phyloP scores from a whole-genome alignment of 2,113 vertebrate species.

The Telmatochromis sp. region DNA sequence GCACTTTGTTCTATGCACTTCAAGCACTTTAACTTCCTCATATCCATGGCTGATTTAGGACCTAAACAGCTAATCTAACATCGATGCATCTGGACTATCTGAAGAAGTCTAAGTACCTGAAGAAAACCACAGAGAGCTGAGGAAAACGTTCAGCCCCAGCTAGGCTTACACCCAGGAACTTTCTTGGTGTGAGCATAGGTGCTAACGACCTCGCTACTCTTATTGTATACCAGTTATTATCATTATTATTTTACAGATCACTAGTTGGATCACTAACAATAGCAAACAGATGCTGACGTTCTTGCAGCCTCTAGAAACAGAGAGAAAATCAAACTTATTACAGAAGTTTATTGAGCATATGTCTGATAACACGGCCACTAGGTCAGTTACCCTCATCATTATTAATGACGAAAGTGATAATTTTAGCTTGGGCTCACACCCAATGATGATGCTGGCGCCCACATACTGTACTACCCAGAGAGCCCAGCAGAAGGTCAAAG shows the following conservation, averaged over 20 bases:
- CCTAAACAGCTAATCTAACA: neutral
- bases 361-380: constrained; percentile 15
- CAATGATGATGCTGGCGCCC: neutral
- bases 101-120: neutral
- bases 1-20: neutral
- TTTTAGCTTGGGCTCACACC: constrained; percentile 17
- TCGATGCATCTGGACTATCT: neutral
- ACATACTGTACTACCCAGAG: constrained; percentile 13
- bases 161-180: neutral
- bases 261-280: neutral
- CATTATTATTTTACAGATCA: neutral
- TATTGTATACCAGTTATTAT: neutral
- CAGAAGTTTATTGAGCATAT: neutral
- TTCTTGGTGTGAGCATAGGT: neutral
- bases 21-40: neutral
- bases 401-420: constrained; percentile 24
- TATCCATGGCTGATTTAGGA: neutral
- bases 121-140: neutral
- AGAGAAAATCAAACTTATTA: neutral
- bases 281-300: neutral
- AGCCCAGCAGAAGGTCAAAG: constrained; percentile 41
- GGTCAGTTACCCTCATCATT: constrained; percentile 37
- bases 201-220: neutral
- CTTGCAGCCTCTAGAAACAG: neutral
- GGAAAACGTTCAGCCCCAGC: neutral